Conservation (phyloP, 92 coral and sea anemone genomes). For the Paragorgia papillata region DNA sequence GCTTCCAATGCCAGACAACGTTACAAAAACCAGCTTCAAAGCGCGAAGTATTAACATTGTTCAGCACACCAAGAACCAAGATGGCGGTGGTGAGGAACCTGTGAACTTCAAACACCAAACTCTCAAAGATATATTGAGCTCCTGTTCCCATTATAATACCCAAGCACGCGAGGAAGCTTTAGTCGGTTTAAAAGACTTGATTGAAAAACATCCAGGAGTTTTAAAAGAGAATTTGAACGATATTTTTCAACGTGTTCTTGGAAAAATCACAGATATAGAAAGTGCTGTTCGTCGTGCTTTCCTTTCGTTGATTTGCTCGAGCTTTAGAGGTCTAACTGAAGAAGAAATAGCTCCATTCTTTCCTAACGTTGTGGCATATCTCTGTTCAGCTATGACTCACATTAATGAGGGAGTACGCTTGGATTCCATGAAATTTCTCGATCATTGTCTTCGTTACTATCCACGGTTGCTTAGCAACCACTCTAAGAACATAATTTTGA, state of each 20-base stretch:
- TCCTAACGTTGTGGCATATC: constrained; percentile 72
- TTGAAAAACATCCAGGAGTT: constrained; percentile 64
- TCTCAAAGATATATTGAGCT: constrained; percentile 78
- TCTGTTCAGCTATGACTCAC: constrained; percentile 94
- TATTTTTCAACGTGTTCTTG: constrained; percentile 61
- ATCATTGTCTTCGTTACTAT: constrained; percentile 67
- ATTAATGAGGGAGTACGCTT: constrained; percentile 86
- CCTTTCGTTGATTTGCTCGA: constrained; percentile 58
- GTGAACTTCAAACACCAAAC: constrained; percentile 77
- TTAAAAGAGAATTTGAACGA: constrained; percentile 71
- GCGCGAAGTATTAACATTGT: constrained; percentile 77
- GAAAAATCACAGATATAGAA: constrained; percentile 79
- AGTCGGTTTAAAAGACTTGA: constrained; percentile 70
- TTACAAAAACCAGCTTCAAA: constrained; percentile 83
- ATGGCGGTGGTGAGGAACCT: constrained; percentile 61
- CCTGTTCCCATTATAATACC: constrained; percentile 80
- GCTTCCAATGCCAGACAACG: constrained; percentile 77
- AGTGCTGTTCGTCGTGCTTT: constrained; percentile 80
- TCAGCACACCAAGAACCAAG: constrained; percentile 58
- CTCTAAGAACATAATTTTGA: constrained; percentile 67
- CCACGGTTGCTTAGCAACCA: constrained; percentile 64
- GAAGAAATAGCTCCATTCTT: constrained; percentile 76
- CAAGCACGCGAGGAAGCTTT: constrained; percentile 81
- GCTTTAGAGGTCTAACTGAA: constrained; percentile 66
- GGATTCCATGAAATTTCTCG: constrained; percentile 79